A percentile compares a stretch with the other conserved stretches of the same genome.
These are phyloP conservation scores for Phylloscopus whistleri DNA, from an alignment of 2,113 vertebrate genomes.

Conservation along the genomic window DNA sequence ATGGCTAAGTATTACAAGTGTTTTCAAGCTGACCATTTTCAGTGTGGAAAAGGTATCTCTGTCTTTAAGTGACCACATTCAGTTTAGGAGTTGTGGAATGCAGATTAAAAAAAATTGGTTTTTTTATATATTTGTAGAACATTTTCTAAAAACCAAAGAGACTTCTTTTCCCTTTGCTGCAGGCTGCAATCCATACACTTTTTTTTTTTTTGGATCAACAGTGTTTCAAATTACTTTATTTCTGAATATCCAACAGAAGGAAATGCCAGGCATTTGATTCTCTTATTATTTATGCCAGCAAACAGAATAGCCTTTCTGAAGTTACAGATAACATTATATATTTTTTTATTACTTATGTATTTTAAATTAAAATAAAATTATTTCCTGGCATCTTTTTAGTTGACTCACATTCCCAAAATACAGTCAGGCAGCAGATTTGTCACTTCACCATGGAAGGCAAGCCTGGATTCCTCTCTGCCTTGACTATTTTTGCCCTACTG, in stretches of 20 bases:
- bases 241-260: background rate
- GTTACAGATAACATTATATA: background rate
- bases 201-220: background rate
- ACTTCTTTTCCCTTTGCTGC: background rate
- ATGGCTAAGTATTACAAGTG: background rate
- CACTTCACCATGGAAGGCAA: background rate
- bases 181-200: background rate
- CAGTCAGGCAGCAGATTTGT: background rate
- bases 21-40: background rate
- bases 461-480: background rate
- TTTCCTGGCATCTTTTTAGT: background rate
- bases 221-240: background rate
- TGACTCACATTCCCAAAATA: background rate
- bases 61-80: background rate
- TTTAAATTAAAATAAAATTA: background rate
- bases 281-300: background rate
- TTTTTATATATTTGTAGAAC: background rate
- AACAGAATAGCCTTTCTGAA: background rate
- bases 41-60: background rate
- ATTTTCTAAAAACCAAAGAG: background rate
- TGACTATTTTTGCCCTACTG: background rate
- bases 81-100: background rate
- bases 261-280: background rate
- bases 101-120: background rate
- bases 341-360: background rate